A percentile compares a stretch with the other conserved stretches of the same genome.
Conservation (phyloP, 2,797 vertebrate genomes). For the Eurystomus glaucurus region DNA sequence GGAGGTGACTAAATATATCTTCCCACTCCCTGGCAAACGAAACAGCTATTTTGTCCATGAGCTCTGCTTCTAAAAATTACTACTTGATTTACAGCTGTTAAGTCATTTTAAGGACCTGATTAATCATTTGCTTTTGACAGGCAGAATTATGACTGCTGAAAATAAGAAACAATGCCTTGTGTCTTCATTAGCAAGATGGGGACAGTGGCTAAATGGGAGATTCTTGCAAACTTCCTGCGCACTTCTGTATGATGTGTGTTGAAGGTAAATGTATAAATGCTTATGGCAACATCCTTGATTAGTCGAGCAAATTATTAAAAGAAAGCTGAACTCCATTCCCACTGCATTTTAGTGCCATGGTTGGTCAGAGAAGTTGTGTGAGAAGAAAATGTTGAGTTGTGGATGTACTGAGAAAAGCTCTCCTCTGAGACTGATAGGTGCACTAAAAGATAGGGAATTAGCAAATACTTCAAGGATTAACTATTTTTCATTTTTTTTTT, state of each 20-base stretch:
- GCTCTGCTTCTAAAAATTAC: constrained; percentile 68
- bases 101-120: constrained; percentile 69
- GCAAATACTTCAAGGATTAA: background rate
- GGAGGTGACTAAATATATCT: constrained; percentile 66
- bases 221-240: background rate
- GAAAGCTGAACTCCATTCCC: background rate
- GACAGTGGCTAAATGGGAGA: background rate
- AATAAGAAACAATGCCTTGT: constrained; percentile 52
- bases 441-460: background rate
- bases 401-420: background rate
- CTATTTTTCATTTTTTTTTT: background rate
- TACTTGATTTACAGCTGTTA: constrained; percentile 74
- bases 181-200: constrained; percentile 18
- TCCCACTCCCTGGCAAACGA: constrained; percentile 50
- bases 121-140: constrained; percentile 56
- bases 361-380: background rate
- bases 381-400: background rate
- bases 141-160: constrained; percentile 29
- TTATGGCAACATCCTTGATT: background rate
- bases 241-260: no score
- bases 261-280: background rate
- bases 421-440: background rate
- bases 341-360: background rate
- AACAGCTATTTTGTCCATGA: constrained; percentile 65
- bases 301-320: background rate